Percentiles rank a stretch among this genome's conserved stretches.
Evolutionary conservation across 1,140 invertebrate species (phyloP).

Genomic region (Globodera rostochiensis): DNA sequence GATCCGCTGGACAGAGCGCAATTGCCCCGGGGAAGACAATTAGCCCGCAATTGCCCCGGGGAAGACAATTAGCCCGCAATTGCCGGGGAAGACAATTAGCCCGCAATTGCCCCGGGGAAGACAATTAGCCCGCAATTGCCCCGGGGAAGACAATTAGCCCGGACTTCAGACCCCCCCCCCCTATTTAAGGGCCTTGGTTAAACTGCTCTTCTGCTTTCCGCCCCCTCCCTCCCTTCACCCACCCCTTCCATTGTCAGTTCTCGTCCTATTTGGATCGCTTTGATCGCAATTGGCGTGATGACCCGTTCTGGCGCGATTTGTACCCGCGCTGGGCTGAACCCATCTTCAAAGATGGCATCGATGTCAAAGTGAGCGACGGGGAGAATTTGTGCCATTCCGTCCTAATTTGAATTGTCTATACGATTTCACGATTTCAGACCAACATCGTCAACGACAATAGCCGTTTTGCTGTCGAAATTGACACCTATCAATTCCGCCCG

Average conservation of each 20-base stretch:
- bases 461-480: slow-evolving; percentile 62
- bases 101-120: too few relatives aligned
- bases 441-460: slow-evolving; percentile 57
- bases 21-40: too few relatives aligned
- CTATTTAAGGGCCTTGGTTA: too few relatives aligned
- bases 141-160: too few relatives aligned
- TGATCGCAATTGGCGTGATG: slow-evolving; percentile 62
- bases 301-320: slow-evolving; percentile 64
- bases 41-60: too few relatives aligned
- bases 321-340: slow-evolving; percentile 63
- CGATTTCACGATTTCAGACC: slow-evolving; percentile 37
- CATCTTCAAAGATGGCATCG: slow-evolving; percentile 64
- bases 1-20: too few relatives aligned
- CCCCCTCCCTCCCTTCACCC: not conserved
- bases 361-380: slow-evolving; percentile 40
- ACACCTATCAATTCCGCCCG: slow-evolving; percentile 62
- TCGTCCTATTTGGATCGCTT: slow-evolving; percentile 61
- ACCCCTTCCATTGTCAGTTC: slow-evolving; percentile 46
- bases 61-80: too few relatives aligned
- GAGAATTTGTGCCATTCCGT: not conserved
- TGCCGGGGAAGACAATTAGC: too few relatives aligned
- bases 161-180: too few relatives aligned
- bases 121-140: too few relatives aligned
- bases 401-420: not conserved
- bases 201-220: too few relatives aligned